A percentile compares a stretch with the other conserved stretches of the same genome.
phyloP scores from a whole-genome alignment of 1,140 invertebrate species.

The Hetaerina americana region DNA sequence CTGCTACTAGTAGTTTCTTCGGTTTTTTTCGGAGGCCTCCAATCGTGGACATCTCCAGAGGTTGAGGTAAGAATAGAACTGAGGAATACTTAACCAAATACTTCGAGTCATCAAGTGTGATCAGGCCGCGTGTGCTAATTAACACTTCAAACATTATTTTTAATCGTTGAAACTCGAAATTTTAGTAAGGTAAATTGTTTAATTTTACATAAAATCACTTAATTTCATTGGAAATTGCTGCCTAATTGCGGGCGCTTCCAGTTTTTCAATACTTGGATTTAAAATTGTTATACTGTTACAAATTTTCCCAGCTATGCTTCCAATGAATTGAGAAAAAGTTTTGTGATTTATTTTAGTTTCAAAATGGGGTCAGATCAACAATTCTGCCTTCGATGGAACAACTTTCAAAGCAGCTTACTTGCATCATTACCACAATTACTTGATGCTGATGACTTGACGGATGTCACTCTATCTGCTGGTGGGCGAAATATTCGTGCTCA shows the following conservation, averaged over 20 bases:
- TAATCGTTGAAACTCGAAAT: too few species aligned
- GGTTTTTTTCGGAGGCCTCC: neutral
- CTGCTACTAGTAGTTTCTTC: neutral
- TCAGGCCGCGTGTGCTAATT: neutral
- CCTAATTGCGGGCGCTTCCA: too few species aligned
- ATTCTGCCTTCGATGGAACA: conserved; percentile 65
- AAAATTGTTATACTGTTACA: neutral
- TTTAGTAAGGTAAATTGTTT: too few species aligned
- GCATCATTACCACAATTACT: conserved; percentile 70
- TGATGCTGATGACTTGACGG: conserved; percentile 71
- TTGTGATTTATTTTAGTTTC: neutral
- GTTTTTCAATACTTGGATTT: too few species aligned
- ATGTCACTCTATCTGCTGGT: conserved; percentile 77
- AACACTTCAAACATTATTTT: neutral
- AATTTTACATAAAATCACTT: too few species aligned
- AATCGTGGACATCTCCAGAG: neutral
- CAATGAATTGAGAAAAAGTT: neutral
- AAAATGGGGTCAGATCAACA: conserved; percentile 44
- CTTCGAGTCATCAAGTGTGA: neutral
- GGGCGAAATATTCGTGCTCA: conserved; percentile 69
- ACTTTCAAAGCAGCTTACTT: conserved; percentile 65
- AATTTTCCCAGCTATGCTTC: too few species aligned
- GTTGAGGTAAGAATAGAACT: neutral
- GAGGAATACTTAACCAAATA: neutral
- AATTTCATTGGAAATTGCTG: too few species aligned